Evolutionary conservation across 2,888 invertebrate species (phyloP), one percentile per base, ranked within the genome.

Genomic region (Cosmorhoe ocellata): DNA sequence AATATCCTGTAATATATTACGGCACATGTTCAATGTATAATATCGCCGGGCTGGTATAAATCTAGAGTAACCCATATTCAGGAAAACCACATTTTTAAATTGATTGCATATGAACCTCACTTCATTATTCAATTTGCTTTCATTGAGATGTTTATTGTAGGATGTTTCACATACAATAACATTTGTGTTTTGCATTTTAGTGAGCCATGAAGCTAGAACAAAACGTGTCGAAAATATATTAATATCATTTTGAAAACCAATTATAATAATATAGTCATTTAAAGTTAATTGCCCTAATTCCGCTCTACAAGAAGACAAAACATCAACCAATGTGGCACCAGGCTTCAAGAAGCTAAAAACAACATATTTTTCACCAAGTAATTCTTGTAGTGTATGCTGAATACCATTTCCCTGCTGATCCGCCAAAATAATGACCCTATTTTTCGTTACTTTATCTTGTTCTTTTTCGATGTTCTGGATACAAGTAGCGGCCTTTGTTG

Each of bases 61-160:
- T 6, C 30, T 12, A 14, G 28, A n/a, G 18, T 18, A 39, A 9
- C 8, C 30, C 39, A 39, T 39, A 30, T 39, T 30, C 6, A 39
- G 8, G 10, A 39, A 39, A 4, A 30, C n/a, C 1, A 9, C 30
- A 18, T 39, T 39, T 39, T 39, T 30, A 9, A 30, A 39, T 10
- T 30, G 28, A 18, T 18, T 39, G 10, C 39, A 39, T 30, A 30
- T 39, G 10, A 39, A 39, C 30, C 30, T 39, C 7, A 12, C 11
- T 10, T 39, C 39, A 30, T 39, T 30, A 10, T 39, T 39, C 7
- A 39, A 5, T 30, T 39, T 39, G 14, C 18, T n/a, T 30, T 39
- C 28, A 18, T 39, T 39, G 10, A 39, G 18, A 10, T 39, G 39
- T 10, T 1, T 11, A 18, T 30, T 39, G 7, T 9, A 30, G n/a